Conservation (phyloP, 2,888 invertebrate genomes). For the Chloroclysta siterata region DNA sequence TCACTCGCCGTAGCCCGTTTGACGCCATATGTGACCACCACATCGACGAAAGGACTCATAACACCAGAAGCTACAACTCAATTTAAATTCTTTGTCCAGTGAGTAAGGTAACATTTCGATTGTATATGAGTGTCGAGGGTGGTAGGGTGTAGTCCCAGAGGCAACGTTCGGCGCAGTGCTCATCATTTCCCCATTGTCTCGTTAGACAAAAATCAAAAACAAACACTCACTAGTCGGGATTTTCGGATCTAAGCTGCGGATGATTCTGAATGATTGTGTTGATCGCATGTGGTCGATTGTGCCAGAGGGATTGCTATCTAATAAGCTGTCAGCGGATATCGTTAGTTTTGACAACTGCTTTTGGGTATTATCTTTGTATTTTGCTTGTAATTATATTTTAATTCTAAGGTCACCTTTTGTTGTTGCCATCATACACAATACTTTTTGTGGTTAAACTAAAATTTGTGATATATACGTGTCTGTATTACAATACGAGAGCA, state of each 20-base stretch:
- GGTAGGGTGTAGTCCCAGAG: slow-evolving; percentile 81
- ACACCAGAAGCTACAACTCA: slow-evolving; percentile 47
- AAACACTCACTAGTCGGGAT: slow-evolving; percentile 78
- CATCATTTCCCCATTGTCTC: slow-evolving; percentile 86
- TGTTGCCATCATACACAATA: background rate
- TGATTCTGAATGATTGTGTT: slow-evolving; percentile 75
- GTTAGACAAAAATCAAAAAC: slow-evolving; percentile 85
- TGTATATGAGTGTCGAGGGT: slow-evolving; percentile 54
- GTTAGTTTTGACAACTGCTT: slow-evolving; percentile 33
- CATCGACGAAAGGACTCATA: slow-evolving; percentile 59
- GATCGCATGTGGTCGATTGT: slow-evolving; percentile 68
- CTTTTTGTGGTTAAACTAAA: too few relatives aligned
- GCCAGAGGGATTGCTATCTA: slow-evolving; percentile 59
- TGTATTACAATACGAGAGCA: too few relatives aligned
- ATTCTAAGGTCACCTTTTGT: background rate
- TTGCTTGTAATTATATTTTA: slow-evolving; percentile 21
- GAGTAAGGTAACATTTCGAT: slow-evolving; percentile 61
- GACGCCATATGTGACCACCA: slow-evolving; percentile 78
- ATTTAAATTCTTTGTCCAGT: slow-evolving; percentile 55
- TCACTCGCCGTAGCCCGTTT: slow-evolving; percentile 80
- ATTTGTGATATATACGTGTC: too few relatives aligned
- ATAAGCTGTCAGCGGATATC: slow-evolving; percentile 54
- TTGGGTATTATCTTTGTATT: slow-evolving; percentile 32
- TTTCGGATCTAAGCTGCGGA: slow-evolving; percentile 76
- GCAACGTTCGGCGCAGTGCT: slow-evolving; percentile 77